phyloP scores from a whole-genome alignment of 2,113 vertebrate genomes.

The Hemiprocne comata region DNA sequence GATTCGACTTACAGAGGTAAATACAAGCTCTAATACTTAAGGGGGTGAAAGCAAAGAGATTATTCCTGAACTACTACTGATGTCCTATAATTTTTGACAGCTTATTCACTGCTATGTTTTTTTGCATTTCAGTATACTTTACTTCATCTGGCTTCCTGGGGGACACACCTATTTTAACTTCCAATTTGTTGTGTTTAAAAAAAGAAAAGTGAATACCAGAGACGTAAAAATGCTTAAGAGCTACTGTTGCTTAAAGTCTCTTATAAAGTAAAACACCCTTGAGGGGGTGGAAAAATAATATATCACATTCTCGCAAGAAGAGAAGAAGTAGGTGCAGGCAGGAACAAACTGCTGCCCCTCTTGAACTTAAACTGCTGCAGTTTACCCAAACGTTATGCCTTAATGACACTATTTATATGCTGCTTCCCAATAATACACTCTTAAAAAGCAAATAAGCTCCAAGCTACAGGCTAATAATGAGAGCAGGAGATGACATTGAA shows the following conservation, averaged over 20 bases:
- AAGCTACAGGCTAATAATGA: background rate
- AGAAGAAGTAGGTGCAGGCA: background rate
- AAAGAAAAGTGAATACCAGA: background rate
- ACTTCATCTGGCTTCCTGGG: no score
- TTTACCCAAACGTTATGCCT: background rate
- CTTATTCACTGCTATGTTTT: background rate
- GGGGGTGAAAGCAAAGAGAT: background rate
- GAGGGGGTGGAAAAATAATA: background rate
- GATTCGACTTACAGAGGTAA: constrained; percentile 92
- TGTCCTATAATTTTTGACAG: background rate
- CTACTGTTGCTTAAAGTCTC: background rate
- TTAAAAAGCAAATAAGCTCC: background rate
- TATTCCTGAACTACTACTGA: background rate
- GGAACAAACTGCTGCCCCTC: background rate
- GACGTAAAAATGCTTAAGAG: background rate
- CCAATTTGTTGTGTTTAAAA: background rate
- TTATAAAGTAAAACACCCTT: background rate
- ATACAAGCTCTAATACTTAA: background rate
- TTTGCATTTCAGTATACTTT: no score
- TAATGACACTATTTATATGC: background rate
- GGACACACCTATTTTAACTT: no score
- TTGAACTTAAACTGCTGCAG: background rate
- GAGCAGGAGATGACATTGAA: background rate
- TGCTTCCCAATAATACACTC: background rate
- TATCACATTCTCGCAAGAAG: background rate